phyloP scores from a whole-genome alignment of 2,797 vertebrate genomes.

The Phaenicophaeus curvirostris region DNA sequence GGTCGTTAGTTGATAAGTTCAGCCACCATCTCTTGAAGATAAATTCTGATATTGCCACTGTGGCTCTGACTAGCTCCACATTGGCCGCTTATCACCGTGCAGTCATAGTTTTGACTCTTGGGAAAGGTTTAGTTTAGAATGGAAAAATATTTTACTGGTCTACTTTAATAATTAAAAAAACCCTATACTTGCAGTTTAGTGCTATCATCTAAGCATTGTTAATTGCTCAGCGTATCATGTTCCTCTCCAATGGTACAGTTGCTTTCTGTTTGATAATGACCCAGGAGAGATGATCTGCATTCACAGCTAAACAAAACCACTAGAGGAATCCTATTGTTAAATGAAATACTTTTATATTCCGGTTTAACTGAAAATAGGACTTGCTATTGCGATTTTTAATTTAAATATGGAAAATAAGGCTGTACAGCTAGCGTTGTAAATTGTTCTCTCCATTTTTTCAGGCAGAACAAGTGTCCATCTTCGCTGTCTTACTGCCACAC shows the following conservation, averaged over 20 bases:
- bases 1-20: conserved; percentile 52
- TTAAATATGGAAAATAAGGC: background rate
- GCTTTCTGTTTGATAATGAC: conserved; percentile 17
- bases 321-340: background rate
- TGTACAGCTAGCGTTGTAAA: background rate
- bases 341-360: background rate
- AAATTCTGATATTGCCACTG: conserved; percentile 50
- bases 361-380: background rate
- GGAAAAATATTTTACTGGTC: conserved; percentile 10
- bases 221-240: background rate
- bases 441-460: background rate
- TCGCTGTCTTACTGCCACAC: background rate
- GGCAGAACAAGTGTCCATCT: background rate
- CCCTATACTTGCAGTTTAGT: background rate
- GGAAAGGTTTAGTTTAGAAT: conserved; percentile 28
- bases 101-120: conserved; percentile 30
- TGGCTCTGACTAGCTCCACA: conserved; percentile 35
- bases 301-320: background rate
- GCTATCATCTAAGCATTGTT: conserved; percentile 30
- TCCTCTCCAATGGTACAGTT: background rate
- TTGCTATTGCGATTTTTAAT: background rate
- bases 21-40: conserved; percentile 53
- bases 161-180: background rate
- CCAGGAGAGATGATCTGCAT: background rate
- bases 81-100: background rate